Conservation (phyloP, 2,797 vertebrate species). For the Ptychobarbus kaznakovi region DNA sequence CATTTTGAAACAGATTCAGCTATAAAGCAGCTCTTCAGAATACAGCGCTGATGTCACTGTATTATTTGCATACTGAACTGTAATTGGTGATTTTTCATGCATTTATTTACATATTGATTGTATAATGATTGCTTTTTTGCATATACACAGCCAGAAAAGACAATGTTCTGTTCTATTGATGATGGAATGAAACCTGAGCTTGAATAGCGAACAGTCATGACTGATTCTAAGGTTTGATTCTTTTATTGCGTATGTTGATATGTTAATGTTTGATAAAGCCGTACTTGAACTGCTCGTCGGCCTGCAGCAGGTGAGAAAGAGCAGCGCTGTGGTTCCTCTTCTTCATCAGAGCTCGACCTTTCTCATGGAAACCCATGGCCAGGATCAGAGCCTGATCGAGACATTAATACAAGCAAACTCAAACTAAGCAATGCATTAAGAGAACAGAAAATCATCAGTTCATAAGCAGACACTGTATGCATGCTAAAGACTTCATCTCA, state of each 20-base stretch:
- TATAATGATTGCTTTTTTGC: neutral
- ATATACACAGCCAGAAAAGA: neutral
- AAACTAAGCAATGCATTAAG: neutral
- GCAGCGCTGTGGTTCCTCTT: conserved; percentile 88
- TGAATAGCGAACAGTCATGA: neutral
- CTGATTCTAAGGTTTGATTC: neutral
- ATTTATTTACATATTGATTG: neutral
- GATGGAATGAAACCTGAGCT: neutral
- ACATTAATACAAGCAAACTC: neutral
- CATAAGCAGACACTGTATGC: neutral
- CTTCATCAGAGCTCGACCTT: conserved; percentile 93
- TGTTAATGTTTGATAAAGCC: conserved; percentile 1
- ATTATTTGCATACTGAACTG: neutral
- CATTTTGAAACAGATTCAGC: no score
- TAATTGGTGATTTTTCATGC: neutral
- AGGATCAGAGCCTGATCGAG: conserved; percentile 86
- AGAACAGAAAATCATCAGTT: neutral
- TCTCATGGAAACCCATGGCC: conserved; percentile 97
- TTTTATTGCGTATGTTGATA: no score
- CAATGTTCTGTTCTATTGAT: neutral
- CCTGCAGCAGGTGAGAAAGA: conserved; percentile 87
- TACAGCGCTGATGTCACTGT: neutral
- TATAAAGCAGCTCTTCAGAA: no score
- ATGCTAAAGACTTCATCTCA: neutral
- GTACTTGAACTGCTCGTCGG: conserved; percentile 93